Percentiles rank a stretch among this genome's conserved stretches.
Conservation (phyloP, 30 jellyfish, hydroid and myxozoan species). For the Catostylus mosaicus region DNA sequence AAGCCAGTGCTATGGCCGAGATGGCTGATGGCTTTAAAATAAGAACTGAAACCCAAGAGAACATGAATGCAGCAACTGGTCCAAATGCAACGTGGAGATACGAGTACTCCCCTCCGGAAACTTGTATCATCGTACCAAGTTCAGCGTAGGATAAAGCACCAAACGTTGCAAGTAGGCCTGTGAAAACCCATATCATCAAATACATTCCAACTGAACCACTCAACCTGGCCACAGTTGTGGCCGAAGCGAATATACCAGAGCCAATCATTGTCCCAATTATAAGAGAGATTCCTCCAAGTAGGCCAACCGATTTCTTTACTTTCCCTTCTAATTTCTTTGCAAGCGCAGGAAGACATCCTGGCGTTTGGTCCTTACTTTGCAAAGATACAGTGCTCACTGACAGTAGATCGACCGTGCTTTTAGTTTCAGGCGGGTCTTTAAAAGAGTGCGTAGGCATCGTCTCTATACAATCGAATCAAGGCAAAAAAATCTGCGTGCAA, state of each 20-base stretch:
- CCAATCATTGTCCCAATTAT: slow-evolving; percentile 95
- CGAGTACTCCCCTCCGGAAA: slow-evolving; percentile 89
- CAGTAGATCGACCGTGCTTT: no score
- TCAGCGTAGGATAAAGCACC: slow-evolving; percentile 84
- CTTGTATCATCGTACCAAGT: slow-evolving; percentile 79
- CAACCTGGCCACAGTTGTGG: slow-evolving; percentile 64
- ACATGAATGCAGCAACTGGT: slow-evolving; percentile 80
- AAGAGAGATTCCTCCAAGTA: slow-evolving; percentile 81
- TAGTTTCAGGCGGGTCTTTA: no score
- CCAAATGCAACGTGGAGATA: slow-evolving; percentile 86
- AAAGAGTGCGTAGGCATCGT: no score
- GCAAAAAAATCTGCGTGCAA: no score
- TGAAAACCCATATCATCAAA: slow-evolving; percentile 74
- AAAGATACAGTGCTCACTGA: no score
- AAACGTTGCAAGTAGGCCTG: slow-evolving; percentile 71
- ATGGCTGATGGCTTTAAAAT: slow-evolving; percentile 86
- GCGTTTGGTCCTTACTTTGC: no score
- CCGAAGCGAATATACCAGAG: slow-evolving; percentile 91
- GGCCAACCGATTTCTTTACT: slow-evolving; percentile 63
- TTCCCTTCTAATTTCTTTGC: slow-evolving; percentile 8
- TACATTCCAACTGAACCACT: slow-evolving; percentile 82
- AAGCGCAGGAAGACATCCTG: no score
- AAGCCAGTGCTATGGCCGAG: slow-evolving; percentile 92
- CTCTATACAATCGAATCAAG: no score
- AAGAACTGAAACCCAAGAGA: slow-evolving; percentile 70